Evolutionary conservation across 2,113 vertebrate species (phyloP), one percentile per base, ranked within the genome.

Genomic region (Cebidichthys violaceus): DNA sequence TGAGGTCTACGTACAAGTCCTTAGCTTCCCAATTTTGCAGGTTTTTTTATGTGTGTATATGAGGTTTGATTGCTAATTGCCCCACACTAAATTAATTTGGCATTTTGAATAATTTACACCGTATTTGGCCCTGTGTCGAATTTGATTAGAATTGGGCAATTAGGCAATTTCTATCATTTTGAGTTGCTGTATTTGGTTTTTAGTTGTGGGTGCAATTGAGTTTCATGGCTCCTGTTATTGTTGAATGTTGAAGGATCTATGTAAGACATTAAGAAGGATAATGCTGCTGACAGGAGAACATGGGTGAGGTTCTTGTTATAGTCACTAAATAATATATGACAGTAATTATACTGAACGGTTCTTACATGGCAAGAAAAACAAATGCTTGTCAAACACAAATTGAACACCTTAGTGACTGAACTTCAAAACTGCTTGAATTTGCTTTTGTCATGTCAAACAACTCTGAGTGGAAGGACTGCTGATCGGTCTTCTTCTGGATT

Each of bases 61-160:
- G 6, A 29, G 29, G 29, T 60, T 47, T 18, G 29, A 37, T 27
- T 39, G 39, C 22, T 59, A 54, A 62, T 35, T 47, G 13, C 18
- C 31, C 66, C n/a, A 52, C 11, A n/a, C 47, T 57, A 47, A 37
- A 47, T 73, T 33, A 0, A 60, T n/a, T 29, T 45, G 14, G 14
- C 39, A 60, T 84, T 74, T 73, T 68, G 4, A 69, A 31, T 69
- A 67, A 27, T 1, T 39, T 75, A 39, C 20, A 35, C 35, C 50
- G 24, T 41, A 52, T 52, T 35, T 67, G 24, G 11, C 15, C 4
- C 43, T 14, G 27, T 35, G 27, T 43, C 4, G 33, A 45, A 9
- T 75, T 31, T 52, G 9, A 54, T 61, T 50, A 20, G 39, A 64
- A 69, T 70, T 10, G 41, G 35, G 45, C n/a, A 20, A 13, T 79